phyloP scores from a whole-genome alignment of 2,888 invertebrate species.

The Pseudococcus longispinus region DNA sequence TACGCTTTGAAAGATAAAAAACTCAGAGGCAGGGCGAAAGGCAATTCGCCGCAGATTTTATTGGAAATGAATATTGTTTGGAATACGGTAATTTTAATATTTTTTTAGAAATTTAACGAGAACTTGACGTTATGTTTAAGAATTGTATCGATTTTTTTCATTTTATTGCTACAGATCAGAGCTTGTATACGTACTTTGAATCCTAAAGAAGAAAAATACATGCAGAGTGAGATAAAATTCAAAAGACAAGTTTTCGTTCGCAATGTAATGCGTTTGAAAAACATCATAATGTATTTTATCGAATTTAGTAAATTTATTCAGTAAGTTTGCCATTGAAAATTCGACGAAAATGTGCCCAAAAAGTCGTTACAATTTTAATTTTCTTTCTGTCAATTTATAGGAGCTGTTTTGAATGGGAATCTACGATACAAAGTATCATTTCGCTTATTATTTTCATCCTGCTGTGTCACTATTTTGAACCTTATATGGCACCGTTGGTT shows the following conservation, averaged over 20 bases:
- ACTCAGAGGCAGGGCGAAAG: conserved; percentile 87
- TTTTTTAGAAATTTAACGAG: too few species aligned
- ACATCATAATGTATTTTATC: conserved; percentile 85
- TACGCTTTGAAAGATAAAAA: conserved; percentile 96
- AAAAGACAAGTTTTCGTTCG: conserved; percentile 92
- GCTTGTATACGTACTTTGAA: conserved; percentile 93
- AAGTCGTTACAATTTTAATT: not conserved
- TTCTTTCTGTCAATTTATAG: conserved; percentile 65
- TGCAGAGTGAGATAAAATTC: conserved; percentile 93
- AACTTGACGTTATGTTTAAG: not conserved
- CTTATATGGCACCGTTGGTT: conserved; percentile 90
- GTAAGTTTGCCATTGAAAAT: conserved; percentile 66
- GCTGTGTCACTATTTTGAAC: conserved; percentile 91
- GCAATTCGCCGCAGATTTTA: conserved; percentile 86
- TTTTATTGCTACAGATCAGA: conserved; percentile 68
- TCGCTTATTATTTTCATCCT: conserved; percentile 86
- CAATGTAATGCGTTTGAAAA: conserved; percentile 90
- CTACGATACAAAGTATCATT: conserved; percentile 79
- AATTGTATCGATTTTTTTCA: not conserved
- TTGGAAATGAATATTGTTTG: conserved; percentile 91
- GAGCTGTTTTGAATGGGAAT: conserved; percentile 98
- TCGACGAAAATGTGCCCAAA: not conserved
- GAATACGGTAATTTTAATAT: conserved; percentile 70
- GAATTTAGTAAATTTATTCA: conserved; percentile 90
- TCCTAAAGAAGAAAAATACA: conserved; percentile 93